Evolutionary conservation across 2,113 vertebrate genomes (phyloP), one percentile per base, ranked within the genome.

Genomic region (Indicator maculatus): DNA sequence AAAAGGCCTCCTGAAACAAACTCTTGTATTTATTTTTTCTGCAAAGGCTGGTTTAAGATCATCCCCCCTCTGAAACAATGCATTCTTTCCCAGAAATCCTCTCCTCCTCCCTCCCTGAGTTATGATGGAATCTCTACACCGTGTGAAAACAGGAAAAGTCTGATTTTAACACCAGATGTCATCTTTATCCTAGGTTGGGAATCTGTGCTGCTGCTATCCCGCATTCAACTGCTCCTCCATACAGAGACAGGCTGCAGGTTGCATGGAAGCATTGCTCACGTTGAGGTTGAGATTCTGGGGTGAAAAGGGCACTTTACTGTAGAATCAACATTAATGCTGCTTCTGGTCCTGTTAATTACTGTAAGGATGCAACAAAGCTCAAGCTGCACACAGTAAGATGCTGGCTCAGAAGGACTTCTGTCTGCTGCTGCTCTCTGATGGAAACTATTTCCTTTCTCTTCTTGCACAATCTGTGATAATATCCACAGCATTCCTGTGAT

Each of bases 211-310:
- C 74, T 2, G 1, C 50, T 47, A 1, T 1, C 11, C 63, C 26
- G 36, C 47, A 3, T 2, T 0, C 0, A 6, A 26, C 20, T n/a
- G 0, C 0, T 2, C 27, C 39, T 18, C 33, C 0, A 0, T 5
- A 5, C 8, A 0, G 7, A 21, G 28, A 28, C 18, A 1, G 0
- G 53, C 45, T 33, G 39, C 38, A 17, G 52, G 24, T 2, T 26
- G 38, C 50, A 2, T 1, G 47, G 70, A 56, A 75, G 13, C 0
- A 0, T 39, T 7, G 31, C 84, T 78, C 9, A 1, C 0, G 0
- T 12, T 4, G 28, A 31, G 63, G 50, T 38, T 8, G 39, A 36
- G 56, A 70, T 56, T 72, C 36, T 28, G 31, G 7, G 36, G 17
- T 7, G 1, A 45, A 31, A 67, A 21, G 3, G 27, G 45, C 64